Evolutionary conservation across 2,888 invertebrate genomes (phyloP).

Genomic region (Synanthedon myopaeformis): DNA sequence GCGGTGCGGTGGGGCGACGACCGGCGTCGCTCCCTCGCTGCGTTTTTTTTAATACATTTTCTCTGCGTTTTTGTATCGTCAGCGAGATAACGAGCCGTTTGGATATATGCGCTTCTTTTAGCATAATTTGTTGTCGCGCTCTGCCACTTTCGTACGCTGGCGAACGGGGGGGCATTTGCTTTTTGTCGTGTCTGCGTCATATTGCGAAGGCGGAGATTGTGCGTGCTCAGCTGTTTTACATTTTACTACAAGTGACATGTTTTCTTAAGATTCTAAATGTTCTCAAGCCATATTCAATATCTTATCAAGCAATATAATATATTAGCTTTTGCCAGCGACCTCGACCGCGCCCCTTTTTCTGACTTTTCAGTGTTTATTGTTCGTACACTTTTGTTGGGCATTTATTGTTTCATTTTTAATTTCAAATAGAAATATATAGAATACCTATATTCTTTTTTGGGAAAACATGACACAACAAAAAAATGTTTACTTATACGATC

Average conservation of each 20-base stretch:
- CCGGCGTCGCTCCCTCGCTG: conserved; percentile 10
- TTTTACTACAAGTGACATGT: background rate
- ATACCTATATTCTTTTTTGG: no score
- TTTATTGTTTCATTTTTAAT: no score
- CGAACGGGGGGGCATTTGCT: conserved; percentile 14
- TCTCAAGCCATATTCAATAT: background rate
- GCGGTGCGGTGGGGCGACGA: conserved; percentile 17
- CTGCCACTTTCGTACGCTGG: conserved; percentile 20
- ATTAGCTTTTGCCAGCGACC: background rate
- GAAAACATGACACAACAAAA: no score
- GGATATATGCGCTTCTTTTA: conserved; percentile 29
- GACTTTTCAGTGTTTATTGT: no score
- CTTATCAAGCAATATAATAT: background rate
- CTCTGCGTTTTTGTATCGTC: conserved; percentile 41
- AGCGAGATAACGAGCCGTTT: conserved; percentile 42
- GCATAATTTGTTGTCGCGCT: conserved; percentile 31
- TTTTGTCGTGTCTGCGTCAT: conserved; percentile 21
- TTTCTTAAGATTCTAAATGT: background rate
- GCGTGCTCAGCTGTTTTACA: background rate
- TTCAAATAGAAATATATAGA: no score
- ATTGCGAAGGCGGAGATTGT: conserved; percentile 3
- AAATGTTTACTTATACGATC: no score
- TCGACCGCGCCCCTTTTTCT: background rate
- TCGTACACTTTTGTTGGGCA: no score
- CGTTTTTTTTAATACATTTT: conserved; percentile 34